Conservation (phyloP, 2,797 vertebrate genomes). For the Hafferia zeledoni region DNA sequence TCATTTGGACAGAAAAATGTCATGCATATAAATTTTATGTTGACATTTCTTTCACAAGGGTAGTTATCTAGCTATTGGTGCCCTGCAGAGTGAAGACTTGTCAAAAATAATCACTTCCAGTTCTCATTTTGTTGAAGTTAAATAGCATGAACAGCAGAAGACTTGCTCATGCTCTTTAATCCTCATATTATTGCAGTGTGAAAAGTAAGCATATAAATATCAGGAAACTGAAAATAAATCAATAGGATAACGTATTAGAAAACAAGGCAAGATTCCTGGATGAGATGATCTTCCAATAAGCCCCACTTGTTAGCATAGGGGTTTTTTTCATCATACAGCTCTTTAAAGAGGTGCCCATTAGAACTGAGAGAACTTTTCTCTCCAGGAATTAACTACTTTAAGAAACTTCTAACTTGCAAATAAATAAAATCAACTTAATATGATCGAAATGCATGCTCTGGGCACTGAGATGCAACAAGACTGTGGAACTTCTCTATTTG, state of each 20-base stretch:
- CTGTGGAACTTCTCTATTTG: neutral
- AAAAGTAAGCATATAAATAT: conserved; percentile 9
- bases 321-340: neutral
- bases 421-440: neutral
- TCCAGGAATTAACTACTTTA: neutral
- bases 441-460: neutral
- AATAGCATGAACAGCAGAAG: neutral
- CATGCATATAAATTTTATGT: neutral
- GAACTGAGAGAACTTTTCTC: neutral
- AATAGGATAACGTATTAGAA: neutral
- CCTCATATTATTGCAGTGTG: neutral
- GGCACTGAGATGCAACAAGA: neutral
- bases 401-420: neutral
- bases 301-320: neutral
- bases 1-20: conserved; percentile 8
- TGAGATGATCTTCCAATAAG: neutral
- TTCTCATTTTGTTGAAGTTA: conserved; percentile 13
- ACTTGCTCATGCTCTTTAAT: neutral
- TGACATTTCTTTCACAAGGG: neutral
- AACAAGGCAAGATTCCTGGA: conserved; percentile 1
- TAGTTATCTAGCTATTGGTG: neutral
- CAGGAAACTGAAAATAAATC: conserved; percentile 8
- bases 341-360: neutral
- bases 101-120: conserved; percentile 32
- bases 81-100: neutral